Base-by-base conservation (phyloP, 2,797 vertebrate species). In the Pelodytes ibericus region DNA sequence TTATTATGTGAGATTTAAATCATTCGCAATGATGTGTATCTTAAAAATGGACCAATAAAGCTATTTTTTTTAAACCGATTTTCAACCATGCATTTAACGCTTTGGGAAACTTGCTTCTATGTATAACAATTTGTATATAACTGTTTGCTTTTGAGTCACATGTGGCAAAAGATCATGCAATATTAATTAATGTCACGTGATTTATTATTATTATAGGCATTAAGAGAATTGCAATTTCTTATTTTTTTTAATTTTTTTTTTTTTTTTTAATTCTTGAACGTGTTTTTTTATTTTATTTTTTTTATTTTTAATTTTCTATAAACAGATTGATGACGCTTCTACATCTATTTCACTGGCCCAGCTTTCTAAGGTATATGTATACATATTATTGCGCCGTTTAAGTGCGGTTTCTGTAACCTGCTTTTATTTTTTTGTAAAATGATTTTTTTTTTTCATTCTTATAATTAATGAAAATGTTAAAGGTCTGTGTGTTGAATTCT, bases 291-390 rank as follows among this genome's bases (percentile, higher is more conserved):
- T n/a, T n/a, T n/a, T n/a, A n/a, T n/a, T n/a, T n/a, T n/a, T n/a
- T n/a, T n/a, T n/a, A n/a, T n/a, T 90, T 93, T 95, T 92, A 93
- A 93, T 95, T 94, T 94, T 91, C 92, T 93, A 89, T 91, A 89
- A 95, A 95, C 95, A 98, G 95, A 96, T 96, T 92, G 94, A 95
- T 88, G 93, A 94, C 90, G 93, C 93, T 90, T 92, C 95, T 71
- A 16, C 75, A 47, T 93, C 95, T 84, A 92, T 94, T 91, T 90
- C 94, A 85, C 88, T 95, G 89, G 93, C 94, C 85, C 92, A 96
- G 89, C 96, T 98, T 88, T 92, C 94, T 80, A 95, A 98, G 98
- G 98, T 99, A 98, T 88, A 88, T 87, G 77, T 60, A 80, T 67
- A 72, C 67, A 84, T 77, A 81, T 77, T 81, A 51, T 80, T 84